These are phyloP conservation scores for Lichenostomus cassidix DNA, from an alignment of 2,113 vertebrate genomes.

Conservation along the genomic window DNA sequence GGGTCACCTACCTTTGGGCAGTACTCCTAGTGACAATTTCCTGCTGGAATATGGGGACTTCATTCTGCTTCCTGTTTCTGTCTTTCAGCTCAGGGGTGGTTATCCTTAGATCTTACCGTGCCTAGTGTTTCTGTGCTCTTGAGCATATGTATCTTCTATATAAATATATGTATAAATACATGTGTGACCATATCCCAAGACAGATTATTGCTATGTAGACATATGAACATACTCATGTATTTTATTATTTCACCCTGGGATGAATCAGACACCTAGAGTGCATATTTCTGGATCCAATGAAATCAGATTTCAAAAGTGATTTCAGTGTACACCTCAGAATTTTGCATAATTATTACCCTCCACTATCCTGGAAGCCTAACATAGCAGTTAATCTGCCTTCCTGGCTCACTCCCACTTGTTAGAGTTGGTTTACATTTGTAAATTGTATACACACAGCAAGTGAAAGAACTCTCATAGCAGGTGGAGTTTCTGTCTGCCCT, in stretches of 20 bases:
- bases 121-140: background rate
- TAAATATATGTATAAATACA: background rate
- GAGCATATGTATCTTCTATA: background rate
- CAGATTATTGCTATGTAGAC: background rate
- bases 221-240: background rate
- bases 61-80: background rate
- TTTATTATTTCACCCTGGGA: background rate
- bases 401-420: background rate
- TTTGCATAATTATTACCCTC: background rate
- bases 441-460: background rate
- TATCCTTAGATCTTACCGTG: background rate
- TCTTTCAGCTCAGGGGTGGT: background rate
- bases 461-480: background rate
- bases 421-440: background rate
- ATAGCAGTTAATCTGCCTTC: background rate
- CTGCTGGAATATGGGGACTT: background rate
- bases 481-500: background rate
- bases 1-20: background rate
- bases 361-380: background rate
- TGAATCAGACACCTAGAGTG: background rate
- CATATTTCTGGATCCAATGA: background rate
- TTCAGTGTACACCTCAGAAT: background rate
- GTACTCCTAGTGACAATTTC: background rate
- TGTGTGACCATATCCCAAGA: background rate
- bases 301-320: background rate